Percentiles rank a stretch among this genome's conserved stretches.
These are phyloP conservation scores for Poeciliopsis occidentalis DNA, from an alignment of 2,113 vertebrate species.

Conservation along the genomic window DNA sequence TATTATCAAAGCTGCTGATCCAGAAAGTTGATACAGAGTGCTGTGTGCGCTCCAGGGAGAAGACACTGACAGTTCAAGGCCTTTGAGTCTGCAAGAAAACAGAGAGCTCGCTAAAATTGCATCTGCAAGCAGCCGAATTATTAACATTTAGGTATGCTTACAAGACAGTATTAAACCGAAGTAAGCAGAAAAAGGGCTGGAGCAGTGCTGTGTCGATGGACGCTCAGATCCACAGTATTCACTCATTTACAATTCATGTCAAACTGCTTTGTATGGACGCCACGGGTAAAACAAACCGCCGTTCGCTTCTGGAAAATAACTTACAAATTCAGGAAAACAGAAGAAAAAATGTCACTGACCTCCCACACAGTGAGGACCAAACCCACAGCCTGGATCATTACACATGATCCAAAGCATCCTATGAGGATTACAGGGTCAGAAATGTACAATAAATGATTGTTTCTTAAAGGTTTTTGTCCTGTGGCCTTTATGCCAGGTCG, in stretches of 20 bases:
- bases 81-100: conserved; percentile 76
- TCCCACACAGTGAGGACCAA: background rate
- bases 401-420: too few species aligned
- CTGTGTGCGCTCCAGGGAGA: conserved; percentile 68
- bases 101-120: conserved; percentile 63
- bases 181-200: conserved; percentile 75
- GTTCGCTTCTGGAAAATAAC: background rate
- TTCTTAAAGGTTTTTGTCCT: too few species aligned
- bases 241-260: conserved; percentile 76
- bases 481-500: too few species aligned
- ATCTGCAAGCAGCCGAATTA: conserved; percentile 78
- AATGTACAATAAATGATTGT: too few species aligned
- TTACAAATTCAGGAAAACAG: background rate
- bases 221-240: conserved; percentile 57
- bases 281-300: too few species aligned
- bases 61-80: conserved; percentile 81
- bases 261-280: conserved; percentile 25
- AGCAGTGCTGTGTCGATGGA: conserved; percentile 65
- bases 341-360: background rate
- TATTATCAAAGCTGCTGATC: conserved; percentile 83
- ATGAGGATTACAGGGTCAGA: too few species aligned
- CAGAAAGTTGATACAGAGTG: conserved; percentile 74
- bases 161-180: conserved; percentile 79
- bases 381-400: too few species aligned
- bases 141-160: conserved; percentile 81